Base-by-base conservation (phyloP, 2,113 vertebrate genomes). In the Gila orcuttii region DNA sequence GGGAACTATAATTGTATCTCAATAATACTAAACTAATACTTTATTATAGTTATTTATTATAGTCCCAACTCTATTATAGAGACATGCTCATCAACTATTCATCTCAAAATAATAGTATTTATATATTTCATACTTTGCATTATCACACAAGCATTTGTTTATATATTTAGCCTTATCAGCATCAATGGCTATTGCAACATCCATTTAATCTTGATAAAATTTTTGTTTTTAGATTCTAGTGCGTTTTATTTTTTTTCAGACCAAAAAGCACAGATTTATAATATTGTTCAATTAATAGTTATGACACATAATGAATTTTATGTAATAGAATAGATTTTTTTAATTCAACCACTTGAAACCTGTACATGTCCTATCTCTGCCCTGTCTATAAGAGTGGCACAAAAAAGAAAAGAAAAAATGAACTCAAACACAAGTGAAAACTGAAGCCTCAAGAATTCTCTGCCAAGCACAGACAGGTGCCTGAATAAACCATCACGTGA, bases 401-500 rank as follows among this genome's bases (percentile, higher is more conserved):
- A n/a, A 23, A 73, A 73, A 73, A 50, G 3, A 50, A 50, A 69
- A 42, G 11, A 39, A 39, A 39, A 21, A 55, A 77, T 12, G 0
- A 15, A 11, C 33, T 6, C 21, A 60, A 60, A 79, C 28, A 60
- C 0, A 0, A 60, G 31, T 42, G 6, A 42, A 79, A 60, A 13
- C 77, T 17, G 33, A 39, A 62, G 57, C 36, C 15, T 59, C 28
- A 78, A 78, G 52, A 59, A 57, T 36, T 59, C 10, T 33, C 17
- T 78, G 9, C 19, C 52, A n/a, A 59, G 76, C 57, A 17, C 23
- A 62, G 77, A 25, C 33, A 62, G 25, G 47, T 47, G 39, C 28
- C 59, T 81, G 23, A 42, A 45, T 80, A 81, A 81, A 47, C 15
- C 13, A 47, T 77, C 60, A 81, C 9, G 12, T 50, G 79, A 50